Conservation (phyloP, 2,113 vertebrate genomes). For the Anoplopoma fimbria region DNA sequence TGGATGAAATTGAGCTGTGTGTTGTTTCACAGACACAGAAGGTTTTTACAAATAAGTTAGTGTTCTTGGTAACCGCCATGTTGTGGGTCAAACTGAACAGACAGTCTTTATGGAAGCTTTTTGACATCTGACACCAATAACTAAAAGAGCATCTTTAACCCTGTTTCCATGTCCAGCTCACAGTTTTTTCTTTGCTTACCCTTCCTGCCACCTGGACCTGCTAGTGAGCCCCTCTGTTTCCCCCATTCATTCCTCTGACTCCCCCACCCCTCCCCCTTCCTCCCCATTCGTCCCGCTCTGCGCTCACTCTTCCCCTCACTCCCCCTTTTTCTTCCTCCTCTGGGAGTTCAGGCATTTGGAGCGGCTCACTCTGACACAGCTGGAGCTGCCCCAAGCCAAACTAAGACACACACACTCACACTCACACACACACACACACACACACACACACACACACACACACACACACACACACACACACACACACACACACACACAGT, state of each 20-base stretch:
- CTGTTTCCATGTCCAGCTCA: conserved; percentile 21
- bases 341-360: conserved; percentile 88
- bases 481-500: conserved; percentile 56
- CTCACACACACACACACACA: conserved; percentile 46
- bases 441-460: too few species aligned
- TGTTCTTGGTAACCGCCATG: conserved; percentile 11
- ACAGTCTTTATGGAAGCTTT: too few species aligned
- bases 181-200: conserved; percentile 32
- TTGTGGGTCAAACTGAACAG: conserved; percentile 15
- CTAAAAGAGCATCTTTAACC: conserved; percentile 34
- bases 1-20: neutral
- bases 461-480: conserved; percentile 46
- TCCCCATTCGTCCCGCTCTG: conserved; percentile 66
- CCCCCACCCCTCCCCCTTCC: conserved; percentile 65
- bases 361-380: conserved; percentile 87
- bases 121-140: conserved; percentile 9
- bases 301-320: conserved; percentile 58
- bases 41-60: conserved; percentile 26
- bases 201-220: conserved; percentile 67
- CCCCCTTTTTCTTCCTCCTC: conserved; percentile 78
- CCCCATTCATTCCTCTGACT: conserved; percentile 69
- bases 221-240: conserved; percentile 60
- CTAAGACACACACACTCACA: conserved; percentile 57
- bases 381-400: conserved; percentile 87
- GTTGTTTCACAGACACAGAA: conserved; percentile 18